Evolutionary conservation across 2,113 vertebrate species (phyloP).

Genomic region (Dunckerocampus dactyliophorus): DNA sequence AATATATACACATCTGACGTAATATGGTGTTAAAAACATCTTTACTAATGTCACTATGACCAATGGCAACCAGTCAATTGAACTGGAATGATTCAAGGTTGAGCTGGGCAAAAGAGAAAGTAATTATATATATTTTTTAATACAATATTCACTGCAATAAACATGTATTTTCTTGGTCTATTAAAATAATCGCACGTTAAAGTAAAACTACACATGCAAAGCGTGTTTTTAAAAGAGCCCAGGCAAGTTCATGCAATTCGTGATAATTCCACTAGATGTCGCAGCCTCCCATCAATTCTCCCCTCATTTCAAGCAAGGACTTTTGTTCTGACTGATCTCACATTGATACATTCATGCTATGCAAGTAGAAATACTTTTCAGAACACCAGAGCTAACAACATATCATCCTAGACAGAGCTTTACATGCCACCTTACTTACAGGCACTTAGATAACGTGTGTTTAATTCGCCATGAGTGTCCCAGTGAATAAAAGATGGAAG

Average conservation of each 20-base stretch:
- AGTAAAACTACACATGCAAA: background rate
- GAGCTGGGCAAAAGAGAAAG: no score
- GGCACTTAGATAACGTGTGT: slow-evolving; percentile 39
- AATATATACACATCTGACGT: no score
- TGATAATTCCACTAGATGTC: slow-evolving; percentile 55
- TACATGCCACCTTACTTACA: slow-evolving; percentile 10
- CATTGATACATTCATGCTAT: slow-evolving; percentile 18
- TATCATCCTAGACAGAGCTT: slow-evolving; percentile 14
- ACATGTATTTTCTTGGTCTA: background rate
- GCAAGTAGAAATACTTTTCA: slow-evolving; percentile 24
- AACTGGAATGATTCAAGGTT: no score
- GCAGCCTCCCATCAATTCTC: slow-evolving; percentile 43
- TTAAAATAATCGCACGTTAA: background rate
- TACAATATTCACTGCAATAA: no score
- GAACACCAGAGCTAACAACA: slow-evolving; percentile 10
- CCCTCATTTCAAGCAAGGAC: background rate
- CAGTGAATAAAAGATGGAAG: slow-evolving; percentile 46
- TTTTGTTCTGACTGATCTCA: slow-evolving; percentile 4
- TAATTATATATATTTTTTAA: no score
- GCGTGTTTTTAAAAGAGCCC: background rate
- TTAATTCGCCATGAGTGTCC: slow-evolving; percentile 36
- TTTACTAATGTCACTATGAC: no score
- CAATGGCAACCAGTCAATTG: no score
- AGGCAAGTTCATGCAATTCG: slow-evolving; percentile 14
- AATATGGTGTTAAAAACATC: no score